phyloP scores from a whole-genome alignment of 2,113 vertebrate genomes.

The Narcine bancroftii region DNA sequence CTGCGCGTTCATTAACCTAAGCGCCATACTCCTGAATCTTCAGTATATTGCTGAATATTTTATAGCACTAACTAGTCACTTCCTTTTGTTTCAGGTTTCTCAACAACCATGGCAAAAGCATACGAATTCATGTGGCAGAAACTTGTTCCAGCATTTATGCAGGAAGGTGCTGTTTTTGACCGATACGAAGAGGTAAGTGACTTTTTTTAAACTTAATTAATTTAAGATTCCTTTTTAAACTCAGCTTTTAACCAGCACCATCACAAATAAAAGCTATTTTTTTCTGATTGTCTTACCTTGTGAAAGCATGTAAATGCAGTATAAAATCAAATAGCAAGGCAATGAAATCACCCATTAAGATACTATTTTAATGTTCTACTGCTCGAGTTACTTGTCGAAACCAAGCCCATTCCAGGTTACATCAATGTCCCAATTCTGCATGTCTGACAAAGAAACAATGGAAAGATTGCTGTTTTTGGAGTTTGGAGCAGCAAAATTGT shows the following conservation, averaged over 20 bases:
- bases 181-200: constrained; percentile 89
- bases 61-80: not conserved
- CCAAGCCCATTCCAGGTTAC: not conserved
- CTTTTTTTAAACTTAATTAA: not conserved
- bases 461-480: not conserved
- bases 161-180: constrained; percentile 87
- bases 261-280: not conserved
- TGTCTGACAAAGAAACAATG: not conserved
- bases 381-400: not conserved
- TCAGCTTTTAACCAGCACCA: not conserved
- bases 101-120: constrained; percentile 87
- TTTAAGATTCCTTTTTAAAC: constrained; percentile 2
- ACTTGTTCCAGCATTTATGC: constrained; percentile 81
- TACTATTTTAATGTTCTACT: not conserved
- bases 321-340: not conserved
- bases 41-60: not conserved
- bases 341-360: not conserved
- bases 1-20: no score
- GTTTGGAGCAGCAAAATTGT: not conserved
- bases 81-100: constrained; percentile 58
- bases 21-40: no score
- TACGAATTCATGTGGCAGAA: constrained; percentile 99
- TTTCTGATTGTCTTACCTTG: constrained; percentile 3
- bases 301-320: not conserved
- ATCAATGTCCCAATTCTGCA: not conserved